phyloP scores from a whole-genome alignment of 53 echinoderm and acorn worm species.

The Luidia sarsii region DNA sequence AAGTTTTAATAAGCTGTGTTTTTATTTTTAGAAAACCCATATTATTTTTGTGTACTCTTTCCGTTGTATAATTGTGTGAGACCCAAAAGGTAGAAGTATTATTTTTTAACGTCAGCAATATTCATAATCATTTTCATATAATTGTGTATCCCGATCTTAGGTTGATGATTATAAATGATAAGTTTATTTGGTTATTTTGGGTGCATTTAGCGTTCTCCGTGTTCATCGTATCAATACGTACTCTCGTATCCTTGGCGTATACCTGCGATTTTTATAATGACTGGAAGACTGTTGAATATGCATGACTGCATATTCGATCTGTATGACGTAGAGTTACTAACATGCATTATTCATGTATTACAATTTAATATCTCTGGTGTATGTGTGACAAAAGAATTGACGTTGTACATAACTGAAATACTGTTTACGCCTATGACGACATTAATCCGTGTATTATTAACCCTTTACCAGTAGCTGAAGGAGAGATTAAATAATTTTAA shows the following conservation, averaged over 20 bases:
- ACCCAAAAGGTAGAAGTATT: too few relatives aligned
- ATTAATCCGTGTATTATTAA: neutral
- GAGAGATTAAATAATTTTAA: neutral
- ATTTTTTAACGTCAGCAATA: neutral
- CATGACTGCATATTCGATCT: conserved; percentile 12
- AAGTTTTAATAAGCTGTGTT: too few relatives aligned
- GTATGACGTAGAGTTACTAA: conserved; percentile 20
- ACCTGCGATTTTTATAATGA: conserved; percentile 4
- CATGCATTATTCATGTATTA: conserved; percentile 27
- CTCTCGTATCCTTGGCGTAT: too few relatives aligned
- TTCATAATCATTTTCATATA: neutral
- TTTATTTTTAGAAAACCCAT: too few relatives aligned
- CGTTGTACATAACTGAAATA: conserved; percentile 15
- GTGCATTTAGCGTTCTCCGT: too few relatives aligned
- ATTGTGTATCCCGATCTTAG: too few relatives aligned
- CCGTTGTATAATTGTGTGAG: too few relatives aligned
- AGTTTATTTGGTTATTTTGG: too few relatives aligned
- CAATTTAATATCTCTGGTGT: neutral
- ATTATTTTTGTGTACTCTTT: too few relatives aligned
- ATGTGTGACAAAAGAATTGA: neutral
- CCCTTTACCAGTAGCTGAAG: neutral
- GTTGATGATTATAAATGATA: too few relatives aligned
- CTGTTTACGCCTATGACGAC: conserved; percentile 13
- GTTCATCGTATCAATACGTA: too few relatives aligned
- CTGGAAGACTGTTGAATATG: conserved; percentile 23